These are phyloP conservation scores for Macquaria australasica DNA, from an alignment of 2,113 vertebrate species.

Conservation along the genomic window DNA sequence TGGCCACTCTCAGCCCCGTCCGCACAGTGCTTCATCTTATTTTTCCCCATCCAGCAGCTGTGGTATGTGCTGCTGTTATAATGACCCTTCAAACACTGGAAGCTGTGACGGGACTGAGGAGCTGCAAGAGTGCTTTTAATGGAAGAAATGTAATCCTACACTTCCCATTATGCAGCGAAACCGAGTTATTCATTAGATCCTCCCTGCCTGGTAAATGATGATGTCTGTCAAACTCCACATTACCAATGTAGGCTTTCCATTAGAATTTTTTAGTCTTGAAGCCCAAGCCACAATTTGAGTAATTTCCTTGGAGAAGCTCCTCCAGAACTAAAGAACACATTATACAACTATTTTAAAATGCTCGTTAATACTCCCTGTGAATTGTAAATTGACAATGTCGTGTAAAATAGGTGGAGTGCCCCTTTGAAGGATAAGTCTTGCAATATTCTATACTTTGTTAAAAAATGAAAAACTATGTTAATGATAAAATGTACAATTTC, in stretches of 20 bases:
- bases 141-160: not conserved
- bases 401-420: too few relatives aligned
- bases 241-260: not conserved
- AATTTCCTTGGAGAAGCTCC: not conserved
- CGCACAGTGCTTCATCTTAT: not conserved
- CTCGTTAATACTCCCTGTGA: too few relatives aligned
- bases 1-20: not conserved
- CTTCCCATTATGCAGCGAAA: not conserved
- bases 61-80: not conserved
- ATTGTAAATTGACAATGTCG: too few relatives aligned
- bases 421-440: too few relatives aligned
- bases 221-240: not conserved
- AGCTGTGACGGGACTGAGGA: constrained; percentile 3
- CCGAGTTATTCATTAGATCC: not conserved
- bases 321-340: not conserved
- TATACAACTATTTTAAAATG: too few relatives aligned
- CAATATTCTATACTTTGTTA: too few relatives aligned
- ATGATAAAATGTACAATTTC: too few relatives aligned
- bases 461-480: too few relatives aligned
- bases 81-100: constrained; percentile 21
- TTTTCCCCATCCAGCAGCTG: not conserved
- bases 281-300: not conserved
- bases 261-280: not conserved
- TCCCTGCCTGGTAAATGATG: not conserved
- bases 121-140: constrained; percentile 22